Evolutionary conservation across 1,140 invertebrate species (phyloP).

Genomic region (Bombus waltoni): DNA sequence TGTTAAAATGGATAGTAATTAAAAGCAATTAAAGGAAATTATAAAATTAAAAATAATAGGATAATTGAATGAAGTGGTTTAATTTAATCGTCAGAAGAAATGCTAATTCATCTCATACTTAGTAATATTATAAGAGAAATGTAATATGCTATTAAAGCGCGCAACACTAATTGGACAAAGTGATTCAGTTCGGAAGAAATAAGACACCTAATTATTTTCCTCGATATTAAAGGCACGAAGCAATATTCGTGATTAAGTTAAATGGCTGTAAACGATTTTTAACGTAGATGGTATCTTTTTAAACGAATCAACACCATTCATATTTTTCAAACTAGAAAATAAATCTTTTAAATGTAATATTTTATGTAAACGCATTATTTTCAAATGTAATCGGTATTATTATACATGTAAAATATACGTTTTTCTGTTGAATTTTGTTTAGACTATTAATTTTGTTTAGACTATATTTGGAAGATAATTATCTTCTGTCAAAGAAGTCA

Average conservation of each 20-base stretch:
- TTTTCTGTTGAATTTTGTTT: no score
- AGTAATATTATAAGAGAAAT: neutral
- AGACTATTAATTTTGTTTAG: no score
- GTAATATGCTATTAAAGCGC: neutral
- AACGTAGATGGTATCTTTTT: neutral
- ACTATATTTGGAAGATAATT: no score
- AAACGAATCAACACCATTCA: neutral
- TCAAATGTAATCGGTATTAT: no score
- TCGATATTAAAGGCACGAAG: neutral
- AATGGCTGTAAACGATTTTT: neutral
- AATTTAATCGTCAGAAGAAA: neutral
- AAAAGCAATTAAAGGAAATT: no score
- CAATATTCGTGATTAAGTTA: constrained; percentile 1
- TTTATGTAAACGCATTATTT: no score
- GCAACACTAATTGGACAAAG: constrained; percentile 18
- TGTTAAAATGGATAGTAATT: no score
- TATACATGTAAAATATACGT: no score
- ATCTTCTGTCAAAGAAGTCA: no score
- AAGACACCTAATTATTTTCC: constrained; percentile 21
- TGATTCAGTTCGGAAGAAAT: neutral
- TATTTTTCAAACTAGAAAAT: neutral
- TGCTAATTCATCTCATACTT: neutral
- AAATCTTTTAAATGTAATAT: neutral
- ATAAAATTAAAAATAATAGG: neutral
- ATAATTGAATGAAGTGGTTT: neutral